A percentile compares a stretch with the other conserved stretches of the same genome.
Evolutionary conservation across 2,797 vertebrate genomes (phyloP).

Genomic region (Onychomys arenicola): DNA sequence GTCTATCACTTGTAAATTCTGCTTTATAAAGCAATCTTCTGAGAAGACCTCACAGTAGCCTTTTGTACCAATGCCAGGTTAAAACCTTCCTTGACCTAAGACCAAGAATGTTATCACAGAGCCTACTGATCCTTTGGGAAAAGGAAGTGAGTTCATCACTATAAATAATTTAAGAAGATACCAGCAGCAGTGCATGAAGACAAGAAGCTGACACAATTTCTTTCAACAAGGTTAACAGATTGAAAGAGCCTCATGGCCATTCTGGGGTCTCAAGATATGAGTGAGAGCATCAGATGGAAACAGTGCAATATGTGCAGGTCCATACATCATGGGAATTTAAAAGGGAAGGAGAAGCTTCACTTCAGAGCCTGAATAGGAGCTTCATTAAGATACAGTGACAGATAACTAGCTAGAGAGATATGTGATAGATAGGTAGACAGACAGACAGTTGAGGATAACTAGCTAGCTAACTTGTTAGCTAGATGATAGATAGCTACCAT

Average conservation of each 20-base stretch:
- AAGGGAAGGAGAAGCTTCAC: background rate
- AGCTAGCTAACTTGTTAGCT: background rate
- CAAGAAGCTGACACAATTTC: background rate
- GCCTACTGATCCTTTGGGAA: background rate
- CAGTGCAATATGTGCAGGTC: background rate
- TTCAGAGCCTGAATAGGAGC: background rate
- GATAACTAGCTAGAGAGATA: background rate
- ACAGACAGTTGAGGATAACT: background rate
- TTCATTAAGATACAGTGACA: background rate
- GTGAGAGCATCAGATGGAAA: background rate
- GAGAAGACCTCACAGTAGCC: background rate
- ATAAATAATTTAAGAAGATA: background rate
- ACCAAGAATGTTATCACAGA: background rate
- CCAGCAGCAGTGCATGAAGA: background rate
- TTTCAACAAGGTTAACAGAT: background rate
- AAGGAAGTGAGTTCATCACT: background rate
- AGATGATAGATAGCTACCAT: background rate
- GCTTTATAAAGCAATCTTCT: background rate
- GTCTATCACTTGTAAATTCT: background rate
- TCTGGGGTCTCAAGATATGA: background rate
- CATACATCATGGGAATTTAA: background rate
- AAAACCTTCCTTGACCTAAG: background rate
- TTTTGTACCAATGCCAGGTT: background rate
- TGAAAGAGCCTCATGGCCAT: background rate
- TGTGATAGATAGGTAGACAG: background rate